Base-by-base conservation (phyloP, 2,888 invertebrate species). In the Augochlorella aurata region DNA sequence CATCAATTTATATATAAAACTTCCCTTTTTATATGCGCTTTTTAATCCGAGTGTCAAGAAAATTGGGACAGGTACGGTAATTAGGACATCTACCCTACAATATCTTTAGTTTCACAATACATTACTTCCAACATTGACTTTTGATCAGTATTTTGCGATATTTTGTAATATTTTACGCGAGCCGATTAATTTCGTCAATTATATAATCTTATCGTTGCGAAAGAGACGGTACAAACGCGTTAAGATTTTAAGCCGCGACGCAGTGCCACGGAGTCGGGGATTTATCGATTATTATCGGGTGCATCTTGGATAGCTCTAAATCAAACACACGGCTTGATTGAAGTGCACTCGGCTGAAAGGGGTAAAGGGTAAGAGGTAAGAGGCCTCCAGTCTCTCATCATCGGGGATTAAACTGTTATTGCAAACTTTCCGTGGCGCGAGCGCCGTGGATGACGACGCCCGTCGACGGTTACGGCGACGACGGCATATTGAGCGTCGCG, bases 371-470 rank as follows among this genome's bases (percentile, higher is more conserved):
- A 73, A 79, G 84, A 71, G 81, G 87, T 85, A 87, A 87, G 87
- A 87, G 83, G 87, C 82, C 79, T 84, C 83, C 86, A 75, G 87
- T 85, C 90, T 90, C 90, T 92, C 92, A 92, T 92, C 92, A 92
- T 89, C 82, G 85, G 85, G 92, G 92, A 92, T 92, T 92, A 92
- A 92, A 92, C 90, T 91, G 91, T 92, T 92, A 92, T 92, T 92
- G 91, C 91, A 89, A 89, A 90, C 89, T 88, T 90, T 88, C 85
- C 87, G 77, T 84, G 79, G 69, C 75, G 85, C 72, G 80, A 74
- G 12, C 66, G 75, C 21, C 78, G 50, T n/a, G 78, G 74, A 65
- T 65, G 65, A 44, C 65, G 65, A 44, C 65, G 65, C 65, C 65
- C 65, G 65, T 24, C 79, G 73, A 63, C 75, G 85, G 77, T 47